phyloP scores from a whole-genome alignment of 2,113 vertebrate genomes.

The Etia nguti region DNA sequence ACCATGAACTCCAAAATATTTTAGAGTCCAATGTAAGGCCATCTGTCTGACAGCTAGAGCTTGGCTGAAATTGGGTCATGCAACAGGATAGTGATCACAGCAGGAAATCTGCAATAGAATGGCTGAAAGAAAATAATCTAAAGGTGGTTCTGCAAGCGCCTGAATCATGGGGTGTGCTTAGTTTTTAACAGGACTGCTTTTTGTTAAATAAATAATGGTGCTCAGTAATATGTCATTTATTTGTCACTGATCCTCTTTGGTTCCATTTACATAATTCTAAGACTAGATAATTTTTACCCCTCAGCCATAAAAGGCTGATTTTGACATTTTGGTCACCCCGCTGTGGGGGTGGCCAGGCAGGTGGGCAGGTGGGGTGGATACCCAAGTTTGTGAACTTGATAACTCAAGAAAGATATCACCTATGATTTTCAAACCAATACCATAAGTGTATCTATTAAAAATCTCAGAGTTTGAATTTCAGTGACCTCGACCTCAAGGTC shows the following conservation, averaged over 20 bases:
- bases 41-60: not conserved
- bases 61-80: not conserved
- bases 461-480: not conserved
- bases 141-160: not conserved
- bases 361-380: not conserved
- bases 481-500: not conserved
- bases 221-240: not conserved
- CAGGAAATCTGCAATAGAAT: not conserved
- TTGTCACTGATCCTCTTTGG: not conserved
- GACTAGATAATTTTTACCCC: not conserved
- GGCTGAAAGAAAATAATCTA: not conserved
- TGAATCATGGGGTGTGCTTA: not conserved
- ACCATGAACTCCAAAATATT: not conserved
- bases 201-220: not conserved
- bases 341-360: not conserved
- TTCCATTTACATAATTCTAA: not conserved
- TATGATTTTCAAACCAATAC: not conserved
- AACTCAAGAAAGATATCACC: not conserved
- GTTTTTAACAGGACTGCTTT: not conserved
- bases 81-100: not conserved
- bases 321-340: not conserved
- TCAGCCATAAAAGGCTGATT: not conserved
- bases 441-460: not conserved
- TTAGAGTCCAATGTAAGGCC: not conserved
- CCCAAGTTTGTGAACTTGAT: not conserved